A percentile compares a stretch with the other conserved stretches of the same genome.
Evolutionary conservation across 2,113 vertebrate genomes (phyloP).

Genomic region (Sitta europaea): DNA sequence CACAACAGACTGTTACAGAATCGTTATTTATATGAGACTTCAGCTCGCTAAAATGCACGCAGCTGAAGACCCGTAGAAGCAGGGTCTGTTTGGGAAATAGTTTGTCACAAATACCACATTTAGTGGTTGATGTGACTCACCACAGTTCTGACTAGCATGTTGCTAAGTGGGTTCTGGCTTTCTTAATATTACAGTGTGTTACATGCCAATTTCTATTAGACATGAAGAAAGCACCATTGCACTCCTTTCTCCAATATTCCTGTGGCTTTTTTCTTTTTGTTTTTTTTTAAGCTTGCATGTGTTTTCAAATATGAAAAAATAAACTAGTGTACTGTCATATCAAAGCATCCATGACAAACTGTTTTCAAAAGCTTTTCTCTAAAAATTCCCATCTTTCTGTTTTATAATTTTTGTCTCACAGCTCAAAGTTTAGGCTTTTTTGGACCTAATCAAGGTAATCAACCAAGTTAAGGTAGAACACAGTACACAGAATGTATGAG

Average conservation of each 20-base stretch:
- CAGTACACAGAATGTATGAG: background rate
- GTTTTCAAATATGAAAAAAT: background rate
- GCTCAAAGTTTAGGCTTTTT: background rate
- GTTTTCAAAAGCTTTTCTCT: background rate
- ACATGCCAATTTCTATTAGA: slow-evolving; percentile 12
- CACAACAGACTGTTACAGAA: background rate
- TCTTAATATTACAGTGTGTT: background rate
- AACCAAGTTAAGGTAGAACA: background rate
- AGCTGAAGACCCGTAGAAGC: slow-evolving; percentile 9
- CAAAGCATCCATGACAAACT: background rate
- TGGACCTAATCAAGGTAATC: background rate
- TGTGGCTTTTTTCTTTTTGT: background rate
- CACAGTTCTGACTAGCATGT: slow-evolving; percentile 23
- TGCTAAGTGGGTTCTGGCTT: slow-evolving; percentile 38
- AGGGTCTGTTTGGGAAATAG: slow-evolving; percentile 19
- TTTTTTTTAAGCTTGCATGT: background rate
- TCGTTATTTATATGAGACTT: slow-evolving; percentile 26
- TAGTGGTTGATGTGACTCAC: slow-evolving; percentile 43
- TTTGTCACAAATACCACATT: slow-evolving; percentile 37
- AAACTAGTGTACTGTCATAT: background rate
- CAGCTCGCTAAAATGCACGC: background rate
- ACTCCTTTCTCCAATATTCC: background rate
- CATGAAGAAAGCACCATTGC: background rate
- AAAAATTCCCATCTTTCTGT: background rate
- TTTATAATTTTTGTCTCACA: background rate